phyloP scores from a whole-genome alignment of 2,888 invertebrate species.

The Tenthredo scrophulariae region DNA sequence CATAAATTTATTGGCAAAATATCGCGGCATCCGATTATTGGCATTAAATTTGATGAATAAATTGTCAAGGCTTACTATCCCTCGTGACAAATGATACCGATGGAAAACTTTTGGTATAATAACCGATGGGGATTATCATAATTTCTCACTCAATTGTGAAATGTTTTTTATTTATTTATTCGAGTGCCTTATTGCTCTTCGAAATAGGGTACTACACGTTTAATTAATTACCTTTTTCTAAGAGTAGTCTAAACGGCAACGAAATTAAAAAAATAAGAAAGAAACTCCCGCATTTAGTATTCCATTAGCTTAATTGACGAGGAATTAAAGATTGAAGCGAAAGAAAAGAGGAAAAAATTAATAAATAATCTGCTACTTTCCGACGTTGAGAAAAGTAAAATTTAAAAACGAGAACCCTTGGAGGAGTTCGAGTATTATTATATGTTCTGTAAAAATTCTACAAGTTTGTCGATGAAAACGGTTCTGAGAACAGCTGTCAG shows the following conservation, averaged over 20 bases:
- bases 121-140: background rate
- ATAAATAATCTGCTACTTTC: background rate
- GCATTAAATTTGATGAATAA: conserved; percentile 27
- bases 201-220: background rate
- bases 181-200: background rate
- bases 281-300: background rate
- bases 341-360: background rate
- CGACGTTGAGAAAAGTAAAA: background rate
- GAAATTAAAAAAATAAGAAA: background rate
- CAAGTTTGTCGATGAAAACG: conserved; percentile 13
- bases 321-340: background rate
- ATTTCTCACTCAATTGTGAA: background rate
- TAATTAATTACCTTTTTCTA: background rate
- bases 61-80: background rate
- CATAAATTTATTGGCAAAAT: conserved; percentile 16
- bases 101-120: conserved; percentile 5
- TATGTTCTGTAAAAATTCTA: conserved; percentile 21
- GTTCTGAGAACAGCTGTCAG: conserved; percentile 18
- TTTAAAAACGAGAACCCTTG: background rate
- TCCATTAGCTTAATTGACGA: conserved; percentile 5
- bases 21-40: conserved; percentile 11
- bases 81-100: conserved; percentile 26
- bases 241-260: background rate
- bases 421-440: conserved; percentile 10
- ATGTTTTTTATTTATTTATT: background rate